A percentile compares a stretch with the other conserved stretches of the same genome.
phyloP scores from a whole-genome alignment of 2,888 invertebrate genomes.

The Callosobruchus maculatus region DNA sequence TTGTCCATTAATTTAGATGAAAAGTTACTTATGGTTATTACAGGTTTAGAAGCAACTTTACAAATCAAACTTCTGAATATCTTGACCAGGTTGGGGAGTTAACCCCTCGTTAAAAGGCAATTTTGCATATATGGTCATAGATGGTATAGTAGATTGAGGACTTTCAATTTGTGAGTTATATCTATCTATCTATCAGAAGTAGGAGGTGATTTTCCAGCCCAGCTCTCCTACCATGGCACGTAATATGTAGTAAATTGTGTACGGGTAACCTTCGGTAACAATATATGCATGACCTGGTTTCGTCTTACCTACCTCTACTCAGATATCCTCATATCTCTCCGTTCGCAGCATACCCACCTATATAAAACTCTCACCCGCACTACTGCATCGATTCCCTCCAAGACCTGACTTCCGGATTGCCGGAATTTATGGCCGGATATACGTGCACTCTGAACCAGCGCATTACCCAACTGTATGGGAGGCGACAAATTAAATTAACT shows the following conservation, averaged over 20 bases:
- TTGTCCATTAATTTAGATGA: too few relatives aligned
- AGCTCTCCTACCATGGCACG: not conserved
- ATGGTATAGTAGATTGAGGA: too few relatives aligned
- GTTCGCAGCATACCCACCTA: not conserved
- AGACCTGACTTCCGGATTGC: not conserved
- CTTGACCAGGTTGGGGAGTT: too few relatives aligned
- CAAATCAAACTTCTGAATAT: too few relatives aligned
- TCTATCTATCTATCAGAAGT: too few relatives aligned
- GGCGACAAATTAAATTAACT: not conserved
- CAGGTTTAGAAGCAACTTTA: too few relatives aligned
- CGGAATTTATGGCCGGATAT: not conserved
- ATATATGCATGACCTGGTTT: not conserved
- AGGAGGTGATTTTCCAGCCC: too few relatives aligned
- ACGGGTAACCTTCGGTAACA: not conserved
- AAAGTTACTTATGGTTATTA: too few relatives aligned
- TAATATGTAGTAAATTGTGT: not conserved
- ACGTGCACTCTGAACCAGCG: not conserved
- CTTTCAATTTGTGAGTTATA: too few relatives aligned
- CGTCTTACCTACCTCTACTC: not conserved
- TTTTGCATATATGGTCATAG: too few relatives aligned
- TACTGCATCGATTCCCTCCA: not conserved
- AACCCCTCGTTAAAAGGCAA: too few relatives aligned
- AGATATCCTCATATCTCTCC: not conserved
- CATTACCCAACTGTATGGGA: not conserved
- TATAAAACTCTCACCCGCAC: not conserved